Conservation (phyloP, 2,113 vertebrate genomes). For the Mola mola region DNA sequence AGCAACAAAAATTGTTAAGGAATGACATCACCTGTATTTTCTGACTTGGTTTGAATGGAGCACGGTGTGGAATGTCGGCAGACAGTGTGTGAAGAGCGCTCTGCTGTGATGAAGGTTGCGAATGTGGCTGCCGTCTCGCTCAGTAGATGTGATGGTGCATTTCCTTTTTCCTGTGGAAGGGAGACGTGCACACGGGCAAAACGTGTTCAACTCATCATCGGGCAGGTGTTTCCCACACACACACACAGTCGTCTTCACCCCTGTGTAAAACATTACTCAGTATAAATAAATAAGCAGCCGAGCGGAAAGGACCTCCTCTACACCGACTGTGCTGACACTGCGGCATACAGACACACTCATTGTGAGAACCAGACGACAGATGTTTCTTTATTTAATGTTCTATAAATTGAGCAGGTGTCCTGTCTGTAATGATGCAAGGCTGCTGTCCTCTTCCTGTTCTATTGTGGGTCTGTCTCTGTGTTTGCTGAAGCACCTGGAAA, state of each 20-base stretch:
- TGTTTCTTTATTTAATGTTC: slow-evolving; percentile 2
- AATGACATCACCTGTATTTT: background rate
- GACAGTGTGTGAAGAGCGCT: slow-evolving; percentile 3
- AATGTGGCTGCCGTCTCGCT: slow-evolving; percentile 39
- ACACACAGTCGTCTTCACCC: background rate
- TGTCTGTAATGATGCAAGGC: slow-evolving; percentile 13
- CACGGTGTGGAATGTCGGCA: slow-evolving; percentile 11
- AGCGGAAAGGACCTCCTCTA: slow-evolving; percentile 34
- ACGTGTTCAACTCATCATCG: slow-evolving; percentile 45
- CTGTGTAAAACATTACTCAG: slow-evolving; percentile 60
- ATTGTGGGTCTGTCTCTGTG: slow-evolving; percentile 8
- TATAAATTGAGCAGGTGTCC: slow-evolving; percentile 41
- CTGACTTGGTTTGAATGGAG: slow-evolving; percentile 5
- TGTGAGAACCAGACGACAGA: slow-evolving; percentile 36
- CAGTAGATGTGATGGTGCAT: slow-evolving; percentile 40
- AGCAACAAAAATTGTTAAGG: background rate
- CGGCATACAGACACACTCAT: slow-evolving; percentile 1
- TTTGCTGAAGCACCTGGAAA: background rate
- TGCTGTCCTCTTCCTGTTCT: slow-evolving; percentile 30
- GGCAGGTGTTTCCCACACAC: slow-evolving; percentile 76
- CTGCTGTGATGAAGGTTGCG: too few relatives aligned
- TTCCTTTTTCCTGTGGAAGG: slow-evolving; percentile 58
- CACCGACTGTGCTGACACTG: slow-evolving; percentile 3
- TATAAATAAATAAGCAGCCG: slow-evolving; percentile 65
- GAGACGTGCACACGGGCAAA: slow-evolving; percentile 9